These are phyloP conservation scores for Thamnaconus septentrionalis DNA, from an alignment of 2,113 vertebrate genomes.

Conservation along the genomic window DNA sequence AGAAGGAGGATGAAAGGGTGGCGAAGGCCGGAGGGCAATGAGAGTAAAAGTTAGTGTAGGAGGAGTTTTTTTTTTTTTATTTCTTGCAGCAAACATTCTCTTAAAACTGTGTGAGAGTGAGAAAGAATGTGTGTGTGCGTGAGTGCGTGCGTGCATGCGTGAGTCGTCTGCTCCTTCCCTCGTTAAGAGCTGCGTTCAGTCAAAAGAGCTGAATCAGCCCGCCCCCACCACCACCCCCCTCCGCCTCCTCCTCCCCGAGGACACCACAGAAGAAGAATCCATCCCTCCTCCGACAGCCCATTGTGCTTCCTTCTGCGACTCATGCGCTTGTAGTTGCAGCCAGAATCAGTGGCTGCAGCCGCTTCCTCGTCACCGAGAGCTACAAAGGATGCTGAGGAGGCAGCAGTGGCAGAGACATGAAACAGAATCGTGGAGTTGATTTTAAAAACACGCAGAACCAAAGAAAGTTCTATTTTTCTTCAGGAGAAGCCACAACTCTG, in stretches of 20 bases:
- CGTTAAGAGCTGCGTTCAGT: constrained; percentile 48
- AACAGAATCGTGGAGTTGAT: too few species aligned
- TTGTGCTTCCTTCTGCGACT: constrained; percentile 6
- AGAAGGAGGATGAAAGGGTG: not conserved
- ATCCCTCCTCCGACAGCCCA: not conserved
- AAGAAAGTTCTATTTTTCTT: too few species aligned
- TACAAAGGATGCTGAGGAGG: too few species aligned
- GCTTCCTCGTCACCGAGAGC: too few species aligned
- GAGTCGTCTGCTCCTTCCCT: constrained; percentile 17
- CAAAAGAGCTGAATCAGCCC: constrained; percentile 48
- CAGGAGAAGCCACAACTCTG: too few species aligned
- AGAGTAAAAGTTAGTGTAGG: not conserved
- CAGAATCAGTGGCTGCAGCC: too few species aligned
- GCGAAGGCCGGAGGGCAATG: not conserved
- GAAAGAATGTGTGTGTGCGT: not conserved
- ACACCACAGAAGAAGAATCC: constrained; percentile 34
- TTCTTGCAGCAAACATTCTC: too few species aligned
- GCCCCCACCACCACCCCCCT: not conserved
- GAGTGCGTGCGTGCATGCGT: constrained; percentile 15
- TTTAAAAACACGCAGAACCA: too few species aligned
- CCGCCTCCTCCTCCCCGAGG: constrained; percentile 27
- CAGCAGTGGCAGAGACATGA: too few species aligned
- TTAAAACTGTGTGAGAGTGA: not conserved
- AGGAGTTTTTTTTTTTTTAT: not conserved
- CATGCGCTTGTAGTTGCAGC: constrained; percentile 33